Conservation (phyloP, 2,797 vertebrate species). For the Natrix natrix region DNA sequence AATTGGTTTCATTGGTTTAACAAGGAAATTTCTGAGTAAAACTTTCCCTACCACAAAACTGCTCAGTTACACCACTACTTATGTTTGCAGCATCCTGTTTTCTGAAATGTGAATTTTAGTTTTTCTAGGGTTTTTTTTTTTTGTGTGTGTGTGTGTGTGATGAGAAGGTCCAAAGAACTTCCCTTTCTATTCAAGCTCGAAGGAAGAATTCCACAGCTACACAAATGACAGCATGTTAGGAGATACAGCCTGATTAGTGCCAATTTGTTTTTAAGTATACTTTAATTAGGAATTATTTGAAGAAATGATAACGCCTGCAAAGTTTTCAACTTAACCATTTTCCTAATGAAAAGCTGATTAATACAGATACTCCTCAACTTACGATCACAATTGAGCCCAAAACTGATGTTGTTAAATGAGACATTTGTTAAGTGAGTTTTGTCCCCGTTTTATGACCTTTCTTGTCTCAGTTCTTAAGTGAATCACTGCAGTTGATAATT, state of each 20-base stretch:
- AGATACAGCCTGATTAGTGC: not conserved
- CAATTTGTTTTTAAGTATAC: not conserved
- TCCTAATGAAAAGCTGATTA: not conserved
- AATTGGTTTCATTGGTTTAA: not conserved
- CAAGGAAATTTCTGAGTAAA: not conserved
- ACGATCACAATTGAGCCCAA: not conserved
- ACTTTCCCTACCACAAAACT: not conserved
- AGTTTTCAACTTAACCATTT: not conserved
- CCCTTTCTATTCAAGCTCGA: not conserved
- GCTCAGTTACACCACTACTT: not conserved
- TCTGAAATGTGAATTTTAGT: not conserved
- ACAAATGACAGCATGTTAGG: not conserved
- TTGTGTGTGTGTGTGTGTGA: no score
- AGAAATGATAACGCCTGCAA: not conserved
- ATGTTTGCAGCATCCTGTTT: not conserved
- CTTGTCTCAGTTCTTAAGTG: no score
- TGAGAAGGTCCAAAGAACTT: not conserved
- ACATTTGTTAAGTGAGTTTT: not conserved
- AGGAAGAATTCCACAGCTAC: not conserved
- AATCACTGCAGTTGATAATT: not conserved
- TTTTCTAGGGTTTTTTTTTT: not conserved
- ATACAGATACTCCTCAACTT: not conserved
- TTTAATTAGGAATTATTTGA: not conserved
- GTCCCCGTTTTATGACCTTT: not conserved
- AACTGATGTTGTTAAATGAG: not conserved